phyloP scores from a whole-genome alignment of 64 coral and sea anemone species.

The Hydrozoanthus tunicans region DNA sequence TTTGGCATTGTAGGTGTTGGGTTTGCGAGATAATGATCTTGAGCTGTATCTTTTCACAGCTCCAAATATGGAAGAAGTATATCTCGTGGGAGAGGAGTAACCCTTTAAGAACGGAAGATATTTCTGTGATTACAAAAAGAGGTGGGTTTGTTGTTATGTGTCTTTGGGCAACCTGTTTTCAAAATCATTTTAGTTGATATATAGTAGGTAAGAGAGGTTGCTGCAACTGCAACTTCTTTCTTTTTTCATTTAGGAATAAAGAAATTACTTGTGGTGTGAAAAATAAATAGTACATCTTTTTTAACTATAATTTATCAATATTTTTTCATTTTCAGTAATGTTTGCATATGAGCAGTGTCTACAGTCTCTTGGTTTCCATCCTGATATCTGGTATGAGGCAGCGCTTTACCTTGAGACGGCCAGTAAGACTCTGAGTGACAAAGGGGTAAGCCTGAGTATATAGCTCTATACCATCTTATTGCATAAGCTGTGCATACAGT shows the following conservation, averaged over 20 bases:
- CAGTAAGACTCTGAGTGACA: conserved; percentile 82
- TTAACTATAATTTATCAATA: not conserved
- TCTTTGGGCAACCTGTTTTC: not conserved
- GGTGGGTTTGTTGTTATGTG: conserved; percentile 19
- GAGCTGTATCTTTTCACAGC: conserved; percentile 15
- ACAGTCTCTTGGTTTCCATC: conserved; percentile 86
- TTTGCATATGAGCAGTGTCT: conserved; percentile 98
- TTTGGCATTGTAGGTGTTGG: no score
- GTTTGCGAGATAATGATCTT: not conserved
- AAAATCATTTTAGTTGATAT: not conserved
- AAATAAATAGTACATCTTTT: no score
- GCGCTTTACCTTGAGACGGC: conserved; percentile 84
- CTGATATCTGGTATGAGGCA: conserved; percentile 96
- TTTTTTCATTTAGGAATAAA: no score
- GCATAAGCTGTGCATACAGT: no score
- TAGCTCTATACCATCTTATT: no score
- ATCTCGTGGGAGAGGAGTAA: conserved; percentile 93
- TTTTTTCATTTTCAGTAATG: conserved; percentile 63
- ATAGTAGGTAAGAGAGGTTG: not conserved
- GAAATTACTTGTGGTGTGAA: no score
- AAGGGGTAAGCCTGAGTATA: conserved; percentile 67
- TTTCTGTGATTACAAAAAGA: conserved; percentile 81
- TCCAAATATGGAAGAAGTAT: conserved; percentile 98
- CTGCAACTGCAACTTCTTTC: not conserved
- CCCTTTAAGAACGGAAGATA: conserved; percentile 88